Evolutionary conservation across 2,113 vertebrate species (phyloP), one percentile per base, ranked within the genome.

Genomic region (sheep (Ovis aries)): DNA sequence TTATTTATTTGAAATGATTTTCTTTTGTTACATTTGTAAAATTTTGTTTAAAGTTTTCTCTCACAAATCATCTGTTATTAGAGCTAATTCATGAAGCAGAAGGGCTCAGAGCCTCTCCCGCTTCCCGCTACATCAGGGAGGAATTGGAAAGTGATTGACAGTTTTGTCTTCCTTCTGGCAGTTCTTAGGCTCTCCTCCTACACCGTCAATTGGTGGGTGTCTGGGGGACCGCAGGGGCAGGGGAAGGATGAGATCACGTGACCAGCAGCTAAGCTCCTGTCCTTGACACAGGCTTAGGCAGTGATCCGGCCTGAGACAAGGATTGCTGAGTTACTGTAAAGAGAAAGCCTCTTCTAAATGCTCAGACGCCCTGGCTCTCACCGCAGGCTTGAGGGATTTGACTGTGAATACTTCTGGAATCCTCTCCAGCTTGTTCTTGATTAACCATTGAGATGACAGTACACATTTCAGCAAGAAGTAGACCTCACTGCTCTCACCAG

Each of bases 271-370:
- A 96, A 97, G 95, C 94, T 55, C 52, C 77, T 5, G 10, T 94
- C 67, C 90, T 97, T 93, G 90, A 96, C 94, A 85, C 43, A 60
- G 90, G 97, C 97, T 98, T 96, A 97, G 81, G 74, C 1, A 5
- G 81, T 94, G 97, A 97, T 98, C 96, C n/a, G 0, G n/a, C 31
- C 84, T 90, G 60, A 98, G 97, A 95, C 80, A n/a, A 89, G 88
- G 94, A 96, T 83, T 59, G 86, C 33, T 16, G 84, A 86, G 31
- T 91, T 82, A 57, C 91, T 87, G 50, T 60, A 60, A 90, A 91
- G 84, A 93, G 60, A 96, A 97, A 97, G 33, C 88, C 52, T 91
- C 53, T 88, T 93, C 92, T 97, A 97, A 97, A 89, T 5, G 87
- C 59, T 88, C 81, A 33, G n/a, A 81, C 82, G 95, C 59, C 27